A percentile compares a stretch with the other conserved stretches of the same genome.
Conservation (phyloP, 2,888 invertebrate genomes). For the Meteorus cinctellus region DNA sequence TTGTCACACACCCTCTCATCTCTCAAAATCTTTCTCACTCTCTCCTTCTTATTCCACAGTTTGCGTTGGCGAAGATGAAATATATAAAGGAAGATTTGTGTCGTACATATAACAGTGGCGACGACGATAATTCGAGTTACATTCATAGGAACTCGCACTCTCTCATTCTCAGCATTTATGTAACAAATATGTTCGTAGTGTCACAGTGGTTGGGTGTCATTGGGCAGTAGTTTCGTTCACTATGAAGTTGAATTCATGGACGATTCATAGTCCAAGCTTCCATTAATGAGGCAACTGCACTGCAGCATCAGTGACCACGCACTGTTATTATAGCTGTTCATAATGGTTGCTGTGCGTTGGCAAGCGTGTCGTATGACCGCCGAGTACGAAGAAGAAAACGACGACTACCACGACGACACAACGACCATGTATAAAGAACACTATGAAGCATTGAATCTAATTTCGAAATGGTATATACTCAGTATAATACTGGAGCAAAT, state of each 20-base stretch:
- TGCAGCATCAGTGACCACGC: slow-evolving; percentile 35
- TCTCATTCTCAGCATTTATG: slow-evolving; percentile 12
- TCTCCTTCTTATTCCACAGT: background rate
- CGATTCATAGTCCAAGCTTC: slow-evolving; percentile 70
- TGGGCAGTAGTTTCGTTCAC: slow-evolving; percentile 35
- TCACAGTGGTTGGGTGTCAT: slow-evolving; percentile 17
- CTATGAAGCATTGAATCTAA: slow-evolving; percentile 67
- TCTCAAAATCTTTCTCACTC: background rate
- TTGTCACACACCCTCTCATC: background rate
- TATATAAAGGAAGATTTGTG: slow-evolving; percentile 3
- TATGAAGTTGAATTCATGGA: slow-evolving; percentile 47
- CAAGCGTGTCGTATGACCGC: slow-evolving; percentile 54
- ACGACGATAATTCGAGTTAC: slow-evolving; percentile 36
- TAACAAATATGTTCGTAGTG: slow-evolving; percentile 3
- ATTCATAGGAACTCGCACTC: slow-evolving; percentile 22
- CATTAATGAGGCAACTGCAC: slow-evolving; percentile 67
- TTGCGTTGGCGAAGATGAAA: slow-evolving; percentile 26
- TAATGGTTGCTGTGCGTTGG: slow-evolving; percentile 62
- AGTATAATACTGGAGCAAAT: slow-evolving; percentile 28
- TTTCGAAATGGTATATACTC: slow-evolving; percentile 56
- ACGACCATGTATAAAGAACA: slow-evolving; percentile 52
- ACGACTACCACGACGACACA: slow-evolving; percentile 1
- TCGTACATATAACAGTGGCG: slow-evolving; percentile 4
- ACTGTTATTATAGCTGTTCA: slow-evolving; percentile 71
- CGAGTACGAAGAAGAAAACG: slow-evolving; percentile 9